These are phyloP conservation scores for Drosophila arizonae DNA, from an alignment of 1,140 invertebrate species.

Conservation along the genomic window DNA sequence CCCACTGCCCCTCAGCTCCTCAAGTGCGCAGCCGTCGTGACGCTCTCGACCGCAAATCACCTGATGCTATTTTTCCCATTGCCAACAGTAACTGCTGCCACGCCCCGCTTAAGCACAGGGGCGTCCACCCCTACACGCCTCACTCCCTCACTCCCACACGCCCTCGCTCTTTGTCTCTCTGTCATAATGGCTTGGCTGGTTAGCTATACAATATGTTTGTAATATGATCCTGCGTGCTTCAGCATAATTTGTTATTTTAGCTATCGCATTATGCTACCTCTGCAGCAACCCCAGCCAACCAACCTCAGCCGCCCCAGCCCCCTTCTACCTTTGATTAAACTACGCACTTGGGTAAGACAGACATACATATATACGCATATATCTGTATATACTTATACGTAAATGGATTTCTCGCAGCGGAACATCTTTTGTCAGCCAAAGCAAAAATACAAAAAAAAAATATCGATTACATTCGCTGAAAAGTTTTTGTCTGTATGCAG, in stretches of 20 bases:
- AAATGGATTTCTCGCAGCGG: slow-evolving; percentile 19
- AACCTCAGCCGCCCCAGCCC: neutral
- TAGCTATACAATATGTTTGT: slow-evolving; percentile 35
- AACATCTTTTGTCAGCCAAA: slow-evolving; percentile 45
- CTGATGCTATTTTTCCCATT: slow-evolving; percentile 72
- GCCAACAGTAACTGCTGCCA: slow-evolving; percentile 21
- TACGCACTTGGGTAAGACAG: slow-evolving; percentile 9
- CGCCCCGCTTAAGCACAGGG: slow-evolving; percentile 19
- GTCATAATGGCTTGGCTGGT: slow-evolving; percentile 14
- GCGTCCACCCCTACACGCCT: slow-evolving; percentile 1
- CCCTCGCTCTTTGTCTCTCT: neutral
- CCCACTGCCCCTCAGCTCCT: neutral
- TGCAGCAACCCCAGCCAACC: neutral
- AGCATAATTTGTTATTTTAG: slow-evolving; percentile 77
- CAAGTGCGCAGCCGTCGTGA: neutral
- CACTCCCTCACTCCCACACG: no score
- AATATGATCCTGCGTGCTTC: slow-evolving; percentile 73
- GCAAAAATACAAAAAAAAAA: slow-evolving; percentile 27
- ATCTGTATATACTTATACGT: neutral
- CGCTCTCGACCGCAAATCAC: slow-evolving; percentile 51
- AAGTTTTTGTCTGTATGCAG: slow-evolving; percentile 31
- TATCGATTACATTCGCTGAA: slow-evolving; percentile 56
- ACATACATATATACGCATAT: neutral
- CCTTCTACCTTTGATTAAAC: neutral
- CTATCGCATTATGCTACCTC: slow-evolving; percentile 54